Evolutionary conservation across 2,888 invertebrate species (phyloP).

Genomic region (Scaptomyza parva): DNA sequence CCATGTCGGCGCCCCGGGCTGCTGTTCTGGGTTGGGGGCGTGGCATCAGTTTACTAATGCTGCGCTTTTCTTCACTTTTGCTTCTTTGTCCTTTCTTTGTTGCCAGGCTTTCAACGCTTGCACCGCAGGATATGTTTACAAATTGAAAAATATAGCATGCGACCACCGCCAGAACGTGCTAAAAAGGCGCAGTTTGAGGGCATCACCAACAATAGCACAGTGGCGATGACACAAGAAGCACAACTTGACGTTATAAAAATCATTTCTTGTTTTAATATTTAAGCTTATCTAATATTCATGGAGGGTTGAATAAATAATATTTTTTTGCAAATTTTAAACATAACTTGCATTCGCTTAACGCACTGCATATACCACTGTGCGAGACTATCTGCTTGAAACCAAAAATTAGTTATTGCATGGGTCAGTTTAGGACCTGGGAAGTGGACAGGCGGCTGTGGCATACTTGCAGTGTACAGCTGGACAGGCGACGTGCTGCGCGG

Average conservation of each 20-base stretch:
- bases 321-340: neutral
- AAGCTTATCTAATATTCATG: too few species aligned
- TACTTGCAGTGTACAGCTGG: constrained; percentile 42
- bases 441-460: constrained; percentile 14
- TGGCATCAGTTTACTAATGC: constrained; percentile 66
- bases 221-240: constrained; percentile 19
- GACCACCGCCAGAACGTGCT: constrained; percentile 70
- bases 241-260: neutral
- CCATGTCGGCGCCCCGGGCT: constrained; percentile 39
- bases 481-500: constrained; percentile 52
- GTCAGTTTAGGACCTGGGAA: constrained; percentile 34
- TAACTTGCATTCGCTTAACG: too few species aligned
- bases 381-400: neutral
- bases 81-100: constrained; percentile 7
- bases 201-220: constrained; percentile 29
- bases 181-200: constrained; percentile 36
- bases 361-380: constrained; percentile 20
- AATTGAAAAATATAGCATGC: constrained; percentile 79
- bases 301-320: neutral
- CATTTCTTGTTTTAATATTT: too few species aligned
- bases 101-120: constrained; percentile 57
- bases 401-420: constrained; percentile 43
- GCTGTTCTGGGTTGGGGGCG: constrained; percentile 22
- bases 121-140: constrained; percentile 80
- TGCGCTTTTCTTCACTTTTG: constrained; percentile 34